Conservation (phyloP, 2,888 invertebrate species). For the Calameuta filiformis region DNA sequence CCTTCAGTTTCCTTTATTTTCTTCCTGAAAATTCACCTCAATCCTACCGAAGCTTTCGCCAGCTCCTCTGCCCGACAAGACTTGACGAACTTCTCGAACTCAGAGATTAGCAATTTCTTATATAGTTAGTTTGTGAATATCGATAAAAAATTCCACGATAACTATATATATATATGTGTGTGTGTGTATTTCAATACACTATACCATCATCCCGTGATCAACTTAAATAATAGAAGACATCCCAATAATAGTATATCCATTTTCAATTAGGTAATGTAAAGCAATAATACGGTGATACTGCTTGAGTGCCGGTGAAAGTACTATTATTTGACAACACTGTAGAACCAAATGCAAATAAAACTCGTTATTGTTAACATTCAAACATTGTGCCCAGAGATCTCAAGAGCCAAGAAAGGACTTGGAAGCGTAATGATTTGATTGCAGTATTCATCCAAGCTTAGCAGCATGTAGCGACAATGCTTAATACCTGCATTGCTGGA, state of each 20-base stretch:
- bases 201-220: not conserved
- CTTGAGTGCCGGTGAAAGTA: not conserved
- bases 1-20: not conserved
- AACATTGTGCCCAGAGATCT: not conserved
- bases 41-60: not conserved
- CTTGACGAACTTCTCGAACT: not conserved
- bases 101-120: not conserved
- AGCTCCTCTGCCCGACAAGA: not conserved
- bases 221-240: not conserved
- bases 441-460: not conserved
- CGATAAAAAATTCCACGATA: not conserved
- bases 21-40: not conserved
- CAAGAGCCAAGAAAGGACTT: not conserved
- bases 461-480: not conserved
- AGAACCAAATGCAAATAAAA: not conserved
- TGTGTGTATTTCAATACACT: not conserved
- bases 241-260: not conserved
- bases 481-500: not conserved
- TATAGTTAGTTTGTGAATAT: not conserved
- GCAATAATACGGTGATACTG: not conserved
- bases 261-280: not conserved
- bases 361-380: not conserved
- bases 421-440: not conserved
- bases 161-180: too few species aligned
- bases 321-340: not conserved